Evolutionary conservation across 2,113 vertebrate genomes (phyloP).

Genomic region (Saguinus midas): DNA sequence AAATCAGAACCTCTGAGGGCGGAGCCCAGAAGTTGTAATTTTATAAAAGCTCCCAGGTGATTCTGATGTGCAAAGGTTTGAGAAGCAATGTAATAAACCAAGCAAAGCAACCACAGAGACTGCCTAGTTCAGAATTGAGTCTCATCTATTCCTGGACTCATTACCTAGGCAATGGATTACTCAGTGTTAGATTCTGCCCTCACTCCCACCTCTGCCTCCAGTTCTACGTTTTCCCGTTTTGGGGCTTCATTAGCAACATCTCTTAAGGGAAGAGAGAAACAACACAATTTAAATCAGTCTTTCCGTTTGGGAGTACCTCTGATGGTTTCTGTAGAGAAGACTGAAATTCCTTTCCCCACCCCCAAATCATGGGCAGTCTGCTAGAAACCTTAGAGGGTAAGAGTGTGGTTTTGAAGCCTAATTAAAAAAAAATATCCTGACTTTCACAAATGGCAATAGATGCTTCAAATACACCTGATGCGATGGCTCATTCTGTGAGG

Average conservation of each 20-base stretch:
- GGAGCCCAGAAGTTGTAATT: not conserved
- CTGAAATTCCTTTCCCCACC: not conserved
- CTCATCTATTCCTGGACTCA: not conserved
- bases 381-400: slow-evolving; percentile 31
- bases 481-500: slow-evolving; percentile 40
- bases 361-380: not conserved
- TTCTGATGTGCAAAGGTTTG: not conserved
- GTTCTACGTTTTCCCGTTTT: not conserved
- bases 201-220: not conserved
- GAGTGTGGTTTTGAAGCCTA: not conserved
- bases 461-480: slow-evolving; percentile 42
- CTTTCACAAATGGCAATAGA: slow-evolving; percentile 4
- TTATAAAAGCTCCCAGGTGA: not conserved
- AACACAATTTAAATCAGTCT: slow-evolving; percentile 19
- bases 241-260: not conserved
- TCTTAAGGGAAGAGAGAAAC: not conserved
- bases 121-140: not conserved
- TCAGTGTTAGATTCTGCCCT: not conserved
- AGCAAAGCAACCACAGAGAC: not conserved
- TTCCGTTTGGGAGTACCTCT: not conserved
- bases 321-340: not conserved
- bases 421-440: not conserved
- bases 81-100: not conserved
- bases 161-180: not conserved
- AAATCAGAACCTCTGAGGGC: not conserved